Conservation (phyloP, 2,797 vertebrate genomes). For the Danio choprae region DNA sequence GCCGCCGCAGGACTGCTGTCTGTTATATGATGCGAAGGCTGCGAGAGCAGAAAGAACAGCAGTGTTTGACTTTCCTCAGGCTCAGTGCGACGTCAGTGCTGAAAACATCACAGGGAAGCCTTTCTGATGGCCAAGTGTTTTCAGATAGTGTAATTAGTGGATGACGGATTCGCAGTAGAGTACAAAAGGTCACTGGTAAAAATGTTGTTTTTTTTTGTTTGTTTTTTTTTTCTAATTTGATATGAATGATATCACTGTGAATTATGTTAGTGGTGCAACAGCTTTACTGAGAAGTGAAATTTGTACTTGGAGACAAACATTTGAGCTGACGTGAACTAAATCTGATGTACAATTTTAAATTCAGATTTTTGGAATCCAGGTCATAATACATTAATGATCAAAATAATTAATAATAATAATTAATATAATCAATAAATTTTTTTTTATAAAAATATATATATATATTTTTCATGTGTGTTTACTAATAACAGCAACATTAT, state of each 20-base stretch:
- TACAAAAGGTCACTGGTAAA: background rate
- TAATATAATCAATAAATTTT: too few species aligned
- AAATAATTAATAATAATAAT: too few species aligned
- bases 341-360: background rate
- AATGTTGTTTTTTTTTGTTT: background rate
- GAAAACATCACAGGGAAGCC: background rate
- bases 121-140: slow-evolving; percentile 4
- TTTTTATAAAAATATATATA: too few species aligned
- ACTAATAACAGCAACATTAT: too few species aligned
- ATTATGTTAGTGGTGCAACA: background rate
- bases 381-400: too few species aligned
- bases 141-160: slow-evolving; percentile 4
- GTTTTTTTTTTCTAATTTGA: background rate
- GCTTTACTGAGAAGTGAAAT: background rate
- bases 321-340: background rate
- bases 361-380: background rate
- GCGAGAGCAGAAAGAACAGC: slow-evolving; percentile 26
- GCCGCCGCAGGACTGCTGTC: slow-evolving; percentile 55
- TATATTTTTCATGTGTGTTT: too few species aligned
- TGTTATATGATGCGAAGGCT: slow-evolving; percentile 52
- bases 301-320: background rate
- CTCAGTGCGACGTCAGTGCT: background rate
- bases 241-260: background rate
- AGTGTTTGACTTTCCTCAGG: slow-evolving; percentile 36
- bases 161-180: slow-evolving; percentile 3